phyloP scores from a whole-genome alignment of 2,113 vertebrate species.

The Collichthys lucidus region DNA sequence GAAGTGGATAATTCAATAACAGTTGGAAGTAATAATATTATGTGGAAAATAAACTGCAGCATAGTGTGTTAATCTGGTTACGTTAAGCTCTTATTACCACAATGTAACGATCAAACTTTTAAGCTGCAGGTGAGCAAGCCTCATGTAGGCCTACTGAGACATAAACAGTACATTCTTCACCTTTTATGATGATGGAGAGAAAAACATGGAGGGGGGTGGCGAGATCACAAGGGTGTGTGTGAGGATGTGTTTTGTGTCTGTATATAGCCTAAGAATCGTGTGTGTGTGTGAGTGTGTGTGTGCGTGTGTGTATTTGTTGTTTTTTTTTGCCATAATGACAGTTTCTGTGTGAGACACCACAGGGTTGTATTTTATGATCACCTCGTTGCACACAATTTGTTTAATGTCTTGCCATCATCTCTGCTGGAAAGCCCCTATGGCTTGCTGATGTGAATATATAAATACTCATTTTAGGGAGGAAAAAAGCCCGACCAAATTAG shows the following conservation, averaged over 20 bases:
- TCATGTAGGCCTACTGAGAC: constrained; percentile 59
- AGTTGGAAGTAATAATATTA: constrained; percentile 52
- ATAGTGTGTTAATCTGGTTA: constrained; percentile 49
- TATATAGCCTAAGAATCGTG: constrained; percentile 54
- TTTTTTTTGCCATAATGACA: constrained; percentile 80
- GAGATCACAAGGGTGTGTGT: constrained; percentile 40
- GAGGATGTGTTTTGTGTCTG: constrained; percentile 58
- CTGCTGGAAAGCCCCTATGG: constrained; percentile 83
- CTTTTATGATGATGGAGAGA: constrained; percentile 69
- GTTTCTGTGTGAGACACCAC: constrained; percentile 81
- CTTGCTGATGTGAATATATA: constrained; percentile 80
- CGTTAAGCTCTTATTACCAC: constrained; percentile 46
- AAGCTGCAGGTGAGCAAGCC: constrained; percentile 17
- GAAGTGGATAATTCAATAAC: constrained; percentile 45
- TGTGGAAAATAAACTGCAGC: constrained; percentile 48
- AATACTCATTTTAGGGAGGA: constrained; percentile 74
- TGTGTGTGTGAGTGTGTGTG: not conserved
- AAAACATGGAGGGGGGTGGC: constrained; percentile 38
- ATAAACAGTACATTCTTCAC: constrained; percentile 73
- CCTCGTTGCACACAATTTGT: constrained; percentile 78
- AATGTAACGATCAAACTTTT: constrained; percentile 34
- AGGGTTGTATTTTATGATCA: constrained; percentile 83
- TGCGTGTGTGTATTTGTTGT: constrained; percentile 61
- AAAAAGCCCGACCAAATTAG: constrained; percentile 70
- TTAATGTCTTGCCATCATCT: constrained; percentile 86